phyloP scores from a whole-genome alignment of 2,797 vertebrate species.

The Poecilia wingei region DNA sequence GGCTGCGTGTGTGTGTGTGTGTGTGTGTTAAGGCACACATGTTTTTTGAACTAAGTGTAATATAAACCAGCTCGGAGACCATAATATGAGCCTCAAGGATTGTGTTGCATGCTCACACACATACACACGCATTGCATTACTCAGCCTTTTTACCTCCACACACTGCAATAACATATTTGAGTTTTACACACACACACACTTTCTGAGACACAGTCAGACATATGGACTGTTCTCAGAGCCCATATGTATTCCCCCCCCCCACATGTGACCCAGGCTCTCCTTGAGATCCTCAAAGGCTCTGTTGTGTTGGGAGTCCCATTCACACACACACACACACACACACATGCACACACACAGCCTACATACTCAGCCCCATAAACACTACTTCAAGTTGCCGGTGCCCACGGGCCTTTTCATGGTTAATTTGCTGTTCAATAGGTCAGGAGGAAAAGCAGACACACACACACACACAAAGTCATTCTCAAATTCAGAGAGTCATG shows the following conservation, averaged over 20 bases:
- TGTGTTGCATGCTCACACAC: constrained; percentile 25
- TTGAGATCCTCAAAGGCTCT: constrained; percentile 65
- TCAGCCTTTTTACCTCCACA: constrained; percentile 34
- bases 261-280: constrained; percentile 64
- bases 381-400: constrained; percentile 43
- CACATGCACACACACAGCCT: constrained; percentile 24
- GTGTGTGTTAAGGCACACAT: constrained; percentile 36
- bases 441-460: constrained; percentile 66
- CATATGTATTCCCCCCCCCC: constrained; percentile 47
- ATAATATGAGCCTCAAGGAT: constrained; percentile 56
- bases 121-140: constrained; percentile 12
- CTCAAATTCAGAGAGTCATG: constrained; percentile 38
- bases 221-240: constrained; percentile 57
- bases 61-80: constrained; percentile 56
- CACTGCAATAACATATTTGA: constrained; percentile 28
- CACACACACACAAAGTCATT: constrained; percentile 12
- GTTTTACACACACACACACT: constrained; percentile 17
- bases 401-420: constrained; percentile 56
- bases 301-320: constrained; percentile 50
- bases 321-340: constrained; percentile 21
- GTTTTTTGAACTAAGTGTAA: constrained; percentile 68
- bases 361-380: constrained; percentile 41
- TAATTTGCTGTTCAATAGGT: constrained; percentile 71
- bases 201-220: constrained; percentile 32
- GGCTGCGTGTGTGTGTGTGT: constrained; percentile 3